Conservation (phyloP, 2,797 vertebrate species). For the Anguilla marmorata region DNA sequence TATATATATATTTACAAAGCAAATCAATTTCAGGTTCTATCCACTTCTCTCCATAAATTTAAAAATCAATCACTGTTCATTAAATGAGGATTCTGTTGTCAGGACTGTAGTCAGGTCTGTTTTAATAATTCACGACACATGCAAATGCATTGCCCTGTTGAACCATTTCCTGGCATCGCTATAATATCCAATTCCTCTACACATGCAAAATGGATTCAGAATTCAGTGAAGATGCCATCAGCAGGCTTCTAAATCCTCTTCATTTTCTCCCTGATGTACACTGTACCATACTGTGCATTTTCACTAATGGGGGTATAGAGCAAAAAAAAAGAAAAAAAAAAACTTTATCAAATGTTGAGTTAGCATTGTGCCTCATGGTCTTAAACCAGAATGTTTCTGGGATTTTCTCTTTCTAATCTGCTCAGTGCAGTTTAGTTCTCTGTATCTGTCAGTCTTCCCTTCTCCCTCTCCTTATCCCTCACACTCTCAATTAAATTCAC, state of each 20-base stretch:
- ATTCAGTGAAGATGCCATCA: conserved; percentile 5
- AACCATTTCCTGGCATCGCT: conserved; percentile 13
- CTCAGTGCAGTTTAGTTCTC: not conserved
- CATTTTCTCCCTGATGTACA: not conserved
- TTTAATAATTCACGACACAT: conserved; percentile 11
- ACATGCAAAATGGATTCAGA: conserved; percentile 8
- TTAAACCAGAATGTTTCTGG: not conserved
- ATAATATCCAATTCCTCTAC: conserved; percentile 9
- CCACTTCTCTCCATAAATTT: conserved; percentile 4
- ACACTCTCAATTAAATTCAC: no score
- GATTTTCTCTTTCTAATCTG: not conserved
- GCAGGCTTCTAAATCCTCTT: conserved; percentile 12
- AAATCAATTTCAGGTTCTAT: conserved; percentile 12
- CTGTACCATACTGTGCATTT: not conserved
- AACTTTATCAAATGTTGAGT: not conserved
- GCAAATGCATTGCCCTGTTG: not conserved
- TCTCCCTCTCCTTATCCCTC: not conserved
- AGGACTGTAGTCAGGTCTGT: conserved; percentile 9
- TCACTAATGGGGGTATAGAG: not conserved
- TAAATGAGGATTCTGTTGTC: conserved; percentile 7
- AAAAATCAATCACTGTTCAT: conserved; percentile 16
- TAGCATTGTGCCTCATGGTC: not conserved
- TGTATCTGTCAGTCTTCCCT: not conserved
- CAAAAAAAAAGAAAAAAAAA: not conserved
- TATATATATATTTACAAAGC: conserved; percentile 11